Conservation (phyloP, 2,113 vertebrate species). For the Ochotona princeps region DNA sequence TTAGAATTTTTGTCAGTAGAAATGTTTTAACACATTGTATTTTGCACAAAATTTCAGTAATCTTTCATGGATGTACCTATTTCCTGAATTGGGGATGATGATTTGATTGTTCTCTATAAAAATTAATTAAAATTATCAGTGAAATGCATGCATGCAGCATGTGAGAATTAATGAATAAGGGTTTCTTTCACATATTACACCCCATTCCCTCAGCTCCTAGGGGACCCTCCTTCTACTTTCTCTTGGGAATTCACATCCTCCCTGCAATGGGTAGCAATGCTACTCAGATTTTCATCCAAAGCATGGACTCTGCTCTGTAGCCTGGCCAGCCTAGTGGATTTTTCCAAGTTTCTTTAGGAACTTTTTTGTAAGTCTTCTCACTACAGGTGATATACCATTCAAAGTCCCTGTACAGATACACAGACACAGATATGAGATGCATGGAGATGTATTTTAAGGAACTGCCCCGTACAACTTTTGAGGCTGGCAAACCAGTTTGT, state of each 20-base stretch:
- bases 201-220: neutral
- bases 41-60: neutral
- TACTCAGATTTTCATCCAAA: neutral
- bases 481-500: conserved; percentile 9
- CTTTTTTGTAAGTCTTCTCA: neutral
- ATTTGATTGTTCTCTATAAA: neutral
- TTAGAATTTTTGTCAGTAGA: neutral
- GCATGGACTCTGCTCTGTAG: neutral
- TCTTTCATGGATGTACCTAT: neutral
- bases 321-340: neutral
- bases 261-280: neutral
- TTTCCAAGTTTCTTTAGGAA: conserved; percentile 34
- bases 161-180: neutral
- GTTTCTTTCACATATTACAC: neutral
- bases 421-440: neutral
- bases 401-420: neutral
- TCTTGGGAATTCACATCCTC: neutral
- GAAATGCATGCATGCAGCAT: neutral
- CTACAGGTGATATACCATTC: neutral
- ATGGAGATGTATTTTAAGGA: neutral
- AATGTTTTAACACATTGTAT: neutral
- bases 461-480: neutral
- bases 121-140: neutral
- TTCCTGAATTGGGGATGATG: neutral
- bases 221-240: neutral